These are phyloP conservation scores for Semnopithecus entellus DNA, from an alignment of 2,113 vertebrate species.

Conservation along the genomic window DNA sequence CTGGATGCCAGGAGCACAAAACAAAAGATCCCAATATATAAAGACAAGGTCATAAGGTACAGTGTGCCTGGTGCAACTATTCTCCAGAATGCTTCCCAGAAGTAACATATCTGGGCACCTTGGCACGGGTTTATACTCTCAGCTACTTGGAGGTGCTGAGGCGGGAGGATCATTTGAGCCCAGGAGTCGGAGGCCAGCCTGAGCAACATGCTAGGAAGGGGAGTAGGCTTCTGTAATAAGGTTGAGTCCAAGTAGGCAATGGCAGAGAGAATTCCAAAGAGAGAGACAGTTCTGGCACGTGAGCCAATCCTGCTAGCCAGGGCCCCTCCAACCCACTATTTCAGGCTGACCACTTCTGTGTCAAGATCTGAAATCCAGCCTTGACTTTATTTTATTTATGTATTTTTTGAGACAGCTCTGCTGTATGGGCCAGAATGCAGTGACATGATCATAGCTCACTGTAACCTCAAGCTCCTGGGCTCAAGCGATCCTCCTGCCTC, in stretches of 20 bases:
- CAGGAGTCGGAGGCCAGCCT: background rate
- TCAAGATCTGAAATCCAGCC: background rate
- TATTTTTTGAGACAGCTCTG: no score
- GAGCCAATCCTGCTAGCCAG: background rate
- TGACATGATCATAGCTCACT: no score
- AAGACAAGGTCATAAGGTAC: background rate
- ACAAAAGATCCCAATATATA: background rate
- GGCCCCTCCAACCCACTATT: fast-evolving
- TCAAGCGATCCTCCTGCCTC: no score
- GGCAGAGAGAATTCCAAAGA: background rate
- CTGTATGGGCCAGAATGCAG: no score
- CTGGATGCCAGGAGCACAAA: background rate
- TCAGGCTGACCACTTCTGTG: fast-evolving
- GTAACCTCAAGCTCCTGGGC: no score
- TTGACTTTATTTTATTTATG: background rate
- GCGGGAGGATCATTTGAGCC: background rate
- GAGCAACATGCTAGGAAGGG: background rate
- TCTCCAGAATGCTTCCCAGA: background rate
- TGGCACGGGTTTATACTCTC: background rate
- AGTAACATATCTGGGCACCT: background rate
- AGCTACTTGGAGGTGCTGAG: background rate
- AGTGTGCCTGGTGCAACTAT: background rate
- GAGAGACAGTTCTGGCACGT: background rate
- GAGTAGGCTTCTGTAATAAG: background rate
- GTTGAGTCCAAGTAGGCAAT: background rate